Evolutionary conservation across 1,140 invertebrate species (phyloP).

Genomic region (Drosophila navojoa): DNA sequence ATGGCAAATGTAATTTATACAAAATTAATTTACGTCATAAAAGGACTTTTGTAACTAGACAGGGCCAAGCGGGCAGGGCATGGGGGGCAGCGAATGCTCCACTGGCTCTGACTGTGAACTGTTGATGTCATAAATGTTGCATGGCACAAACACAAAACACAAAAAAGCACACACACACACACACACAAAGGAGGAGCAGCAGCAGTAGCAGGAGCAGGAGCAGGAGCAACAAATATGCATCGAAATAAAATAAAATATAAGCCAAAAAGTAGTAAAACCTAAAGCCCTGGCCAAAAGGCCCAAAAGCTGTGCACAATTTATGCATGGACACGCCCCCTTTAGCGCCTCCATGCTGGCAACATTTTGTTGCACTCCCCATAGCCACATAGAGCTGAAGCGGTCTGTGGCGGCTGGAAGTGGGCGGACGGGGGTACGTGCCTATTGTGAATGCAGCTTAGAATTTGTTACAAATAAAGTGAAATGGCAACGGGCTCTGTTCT

Average conservation of each 20-base stretch:
- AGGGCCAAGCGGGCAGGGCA: neutral
- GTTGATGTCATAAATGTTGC: slow-evolving; percentile 72
- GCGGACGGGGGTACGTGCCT: slow-evolving; percentile 33
- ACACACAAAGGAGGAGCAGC: neutral
- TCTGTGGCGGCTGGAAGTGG: no score
- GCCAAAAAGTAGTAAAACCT: slow-evolving; percentile 69
- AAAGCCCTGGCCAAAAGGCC: slow-evolving; percentile 63
- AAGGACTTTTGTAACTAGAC: slow-evolving; percentile 38
- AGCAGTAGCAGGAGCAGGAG: neutral
- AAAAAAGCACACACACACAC: slow-evolving; percentile 10
- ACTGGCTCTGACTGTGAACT: slow-evolving; percentile 24
- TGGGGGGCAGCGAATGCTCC: neutral
- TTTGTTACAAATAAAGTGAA: slow-evolving; percentile 81
- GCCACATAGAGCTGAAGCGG: neutral
- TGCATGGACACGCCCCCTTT: slow-evolving; percentile 57
- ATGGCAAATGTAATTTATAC: slow-evolving; percentile 73
- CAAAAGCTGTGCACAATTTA: slow-evolving; percentile 77
- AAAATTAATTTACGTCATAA: slow-evolving; percentile 79
- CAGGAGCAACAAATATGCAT: slow-evolving; percentile 53
- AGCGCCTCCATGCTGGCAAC: slow-evolving; percentile 29
- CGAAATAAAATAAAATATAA: slow-evolving; percentile 76
- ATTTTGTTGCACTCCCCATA: slow-evolving; percentile 65
- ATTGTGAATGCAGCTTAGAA: slow-evolving; percentile 81
- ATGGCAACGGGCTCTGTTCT: slow-evolving; percentile 70
- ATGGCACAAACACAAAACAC: slow-evolving; percentile 37